Evolutionary conservation across 2,797 vertebrate species (phyloP), one percentile per base, ranked within the genome.

Genomic region (Arrhamphus sclerolepis): DNA sequence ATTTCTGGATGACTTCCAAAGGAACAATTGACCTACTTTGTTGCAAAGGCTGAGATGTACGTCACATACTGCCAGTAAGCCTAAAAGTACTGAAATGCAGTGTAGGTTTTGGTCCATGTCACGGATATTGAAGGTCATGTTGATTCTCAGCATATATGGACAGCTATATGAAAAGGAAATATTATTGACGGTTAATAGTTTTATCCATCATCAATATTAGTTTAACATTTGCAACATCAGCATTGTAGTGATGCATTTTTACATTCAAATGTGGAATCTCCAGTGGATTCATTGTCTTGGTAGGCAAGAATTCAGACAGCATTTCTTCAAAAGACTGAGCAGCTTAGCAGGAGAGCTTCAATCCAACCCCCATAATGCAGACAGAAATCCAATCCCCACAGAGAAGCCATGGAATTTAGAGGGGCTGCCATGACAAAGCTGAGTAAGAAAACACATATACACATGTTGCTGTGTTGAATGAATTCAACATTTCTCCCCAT

Each of bases 341-440:
- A 67, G 72, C 75, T 75, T 71, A 75, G 73, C 63, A 29, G 76
- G 77, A 83, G 59, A 60, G 53, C 66, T 78, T 76, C 56, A 53
- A 64, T 78, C 72, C 72, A 59, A 69, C n/a, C 38, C 53, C 63
- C 72, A 72, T 64, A 47, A 64, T 40, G 67, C 60, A 6, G 60
- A 68, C 64, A 68, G 67, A 80, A 67, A 71, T 62, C 70, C 62
- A 64, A 56, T 69, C 66, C 72, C 71, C 46, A 55, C 53, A 66
- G 56, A 63, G 46, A 64, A 51, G 74, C 46, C 40, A 57, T 41
- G 2, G 31, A 53, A 72, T 54, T 62, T 62, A 56, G 46, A 74
- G 47, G 62, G 44, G 59, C 63, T 61, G 53, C 65, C 60, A 66
- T 59, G 69, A 72, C 62, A 74, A 78, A 79, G 69, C 60, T 47